Evolutionary conservation across 2,797 vertebrate genomes (phyloP).

Genomic region (Heteromormyrus szaboi): DNA sequence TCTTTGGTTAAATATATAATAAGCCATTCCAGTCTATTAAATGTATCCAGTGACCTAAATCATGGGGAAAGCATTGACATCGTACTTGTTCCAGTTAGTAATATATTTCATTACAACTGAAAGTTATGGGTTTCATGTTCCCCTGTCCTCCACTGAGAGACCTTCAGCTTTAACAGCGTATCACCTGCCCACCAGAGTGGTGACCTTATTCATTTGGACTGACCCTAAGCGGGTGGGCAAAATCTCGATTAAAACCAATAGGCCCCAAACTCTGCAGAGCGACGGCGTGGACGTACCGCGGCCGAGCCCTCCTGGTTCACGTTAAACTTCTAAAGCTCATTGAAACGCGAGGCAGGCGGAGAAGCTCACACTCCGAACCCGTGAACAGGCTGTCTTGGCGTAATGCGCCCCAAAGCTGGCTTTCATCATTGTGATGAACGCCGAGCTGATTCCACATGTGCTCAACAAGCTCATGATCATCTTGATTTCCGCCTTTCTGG

Average conservation of each 20-base stretch:
- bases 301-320: background rate
- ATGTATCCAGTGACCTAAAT: background rate
- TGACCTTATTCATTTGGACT: slow-evolving; percentile 41
- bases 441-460: background rate
- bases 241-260: slow-evolving; percentile 38
- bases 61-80: background rate
- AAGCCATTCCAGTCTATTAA: slow-evolving; percentile 4
- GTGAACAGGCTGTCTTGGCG: background rate
- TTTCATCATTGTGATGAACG: background rate
- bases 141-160: slow-evolving; percentile 29
- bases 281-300: background rate
- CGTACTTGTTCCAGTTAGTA: background rate
- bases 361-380: background rate
- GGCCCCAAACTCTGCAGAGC: background rate
- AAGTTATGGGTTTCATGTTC: slow-evolving; percentile 18
- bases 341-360: background rate
- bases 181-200: slow-evolving; percentile 25
- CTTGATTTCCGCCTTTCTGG: background rate
- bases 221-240: slow-evolving; percentile 43
- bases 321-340: background rate
- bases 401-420: background rate
- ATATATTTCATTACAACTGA: background rate
- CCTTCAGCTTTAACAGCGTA: slow-evolving; percentile 32
- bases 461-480: background rate
- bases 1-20: background rate